Evolutionary conservation across 2,113 vertebrate species (phyloP), one percentile per base, ranked within the genome.

Genomic region (Pontoporia blainvillei): DNA sequence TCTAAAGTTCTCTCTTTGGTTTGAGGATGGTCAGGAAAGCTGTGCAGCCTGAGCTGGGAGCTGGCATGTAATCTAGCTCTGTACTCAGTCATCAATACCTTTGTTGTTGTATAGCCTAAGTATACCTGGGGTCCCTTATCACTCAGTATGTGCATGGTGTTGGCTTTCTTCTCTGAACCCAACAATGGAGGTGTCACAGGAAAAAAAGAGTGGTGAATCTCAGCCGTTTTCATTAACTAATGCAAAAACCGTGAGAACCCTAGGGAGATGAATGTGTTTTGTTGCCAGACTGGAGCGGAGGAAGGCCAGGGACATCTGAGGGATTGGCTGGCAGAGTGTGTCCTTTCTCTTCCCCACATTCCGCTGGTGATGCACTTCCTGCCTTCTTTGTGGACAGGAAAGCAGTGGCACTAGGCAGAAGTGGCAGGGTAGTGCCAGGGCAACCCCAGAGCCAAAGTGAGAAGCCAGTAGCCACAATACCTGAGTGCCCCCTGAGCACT

Each of bases 141-240:
- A 29, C 49, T 88, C 21, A 25, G 41, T 92, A 49, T 96, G 95
- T 76, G 87, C 61, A 21, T 57, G 29, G 44, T 18, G 5, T 73
- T 90, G 7, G 20, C 67, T 83, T 96, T 86, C 71, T 92, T 93
- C 67, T 96, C 34, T 85, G 64, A 95, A 78, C 31, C 18, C 31
- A 73, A 39, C 44, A 61, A 52, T 73, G n/a, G 78, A 88, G 57
- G 59, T 88, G 76, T 73, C 62, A 91, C 9, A 66, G 52, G 46
- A 72, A 7, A 78, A 46, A 57, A 61, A 31, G 46, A 61, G 44
- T 14, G 44, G 36, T 73, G 8, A 44, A n/a, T 76, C 52, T 75
- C 41, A 78, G n/a, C 62, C 27, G 20, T 67, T 90, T 95, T 95
- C 21, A 95, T 96, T 67, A 90, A 67, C 81, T 76, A 71, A 59